phyloP scores from a whole-genome alignment of 2,797 vertebrate genomes.

The Neosilurus mollespiculum region DNA sequence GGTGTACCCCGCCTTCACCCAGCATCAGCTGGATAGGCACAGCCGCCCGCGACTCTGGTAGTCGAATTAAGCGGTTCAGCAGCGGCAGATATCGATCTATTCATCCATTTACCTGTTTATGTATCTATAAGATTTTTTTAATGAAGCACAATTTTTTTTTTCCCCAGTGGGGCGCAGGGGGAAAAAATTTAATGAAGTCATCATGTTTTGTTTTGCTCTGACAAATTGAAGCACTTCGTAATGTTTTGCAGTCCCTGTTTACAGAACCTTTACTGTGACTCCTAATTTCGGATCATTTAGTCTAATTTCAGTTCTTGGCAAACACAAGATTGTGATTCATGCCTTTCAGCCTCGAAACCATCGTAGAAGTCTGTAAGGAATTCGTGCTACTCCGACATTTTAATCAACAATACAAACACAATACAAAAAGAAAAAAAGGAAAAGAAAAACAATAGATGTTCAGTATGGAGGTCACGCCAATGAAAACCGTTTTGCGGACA shows the following conservation, averaged over 20 bases:
- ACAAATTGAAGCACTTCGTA: slow-evolving; percentile 13
- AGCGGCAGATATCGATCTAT: no score
- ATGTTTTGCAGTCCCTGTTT: slow-evolving; percentile 13
- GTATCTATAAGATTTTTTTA: no score
- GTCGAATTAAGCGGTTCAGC: no score
- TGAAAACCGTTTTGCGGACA: not conserved
- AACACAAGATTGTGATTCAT: slow-evolving; percentile 36
- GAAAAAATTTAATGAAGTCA: not conserved
- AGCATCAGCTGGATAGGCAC: no score
- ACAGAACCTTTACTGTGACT: slow-evolving; percentile 29
- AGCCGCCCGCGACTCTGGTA: no score
- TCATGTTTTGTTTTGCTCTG: not conserved
- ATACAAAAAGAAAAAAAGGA: not conserved
- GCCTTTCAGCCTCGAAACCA: not conserved
- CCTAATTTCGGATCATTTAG: slow-evolving; percentile 41
- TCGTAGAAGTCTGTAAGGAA: not conserved
- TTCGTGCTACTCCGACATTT: slow-evolving; percentile 23
- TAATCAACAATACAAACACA: slow-evolving; percentile 31
- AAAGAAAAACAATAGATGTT: not conserved
- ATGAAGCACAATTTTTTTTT: not conserved
- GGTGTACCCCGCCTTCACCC: no score
- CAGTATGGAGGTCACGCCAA: not conserved
- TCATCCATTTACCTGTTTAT: no score
- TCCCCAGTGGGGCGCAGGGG: not conserved
- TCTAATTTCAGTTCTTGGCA: slow-evolving; percentile 30